Evolutionary conservation across 1,140 invertebrate species (phyloP), one percentile per base, ranked within the genome.

Genomic region (Acromyrmex echinatior): DNA sequence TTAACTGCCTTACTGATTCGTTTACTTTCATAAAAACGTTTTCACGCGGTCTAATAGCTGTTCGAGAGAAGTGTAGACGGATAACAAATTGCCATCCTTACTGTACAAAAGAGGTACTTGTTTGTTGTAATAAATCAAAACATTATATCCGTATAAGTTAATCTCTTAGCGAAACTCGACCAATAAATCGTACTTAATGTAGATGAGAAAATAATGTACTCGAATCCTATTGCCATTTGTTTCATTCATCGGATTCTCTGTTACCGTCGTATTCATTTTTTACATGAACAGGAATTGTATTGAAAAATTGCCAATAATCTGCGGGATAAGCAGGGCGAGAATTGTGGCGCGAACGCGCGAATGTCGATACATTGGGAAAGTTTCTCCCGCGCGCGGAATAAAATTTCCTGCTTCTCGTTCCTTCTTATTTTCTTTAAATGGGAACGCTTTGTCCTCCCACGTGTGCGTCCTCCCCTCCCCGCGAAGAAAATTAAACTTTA

Each of bases 401-500:
- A 84, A 80, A 87, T 84, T 87, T 84, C 21, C 76, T 87, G 18
- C 56, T 35, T 53, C 25, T 49, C n/a, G 51, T 53, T 39, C 53
- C 21, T 62, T 60, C 63, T 87, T 87, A 87, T 87, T 87, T 87
- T 76, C 87, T 88, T 87, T 87, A 87, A 88, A 58, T 68, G 78
- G 71, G 65, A n/a, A 70, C 63, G 88, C 80, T 86, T 70, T 86
- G 74, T 86, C 81, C 68, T 70, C 3, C 28, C 35, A 56, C 70
- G 76, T 65, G 49, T 66, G 49, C 39, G 39, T n/a, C 31, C 18
- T 49, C 0, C 2, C 21, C 62, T 18, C 31, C 28, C 28, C 28
- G 35, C 70, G 76, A 79, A 90, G 87, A 90, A 90, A 88, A 90
- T 90, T 90, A 90, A 90, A 90, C 87, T 90, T 90, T 45, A 81